phyloP scores from a whole-genome alignment of 2,797 vertebrate species.

The Melanotaenia trifasciata region DNA sequence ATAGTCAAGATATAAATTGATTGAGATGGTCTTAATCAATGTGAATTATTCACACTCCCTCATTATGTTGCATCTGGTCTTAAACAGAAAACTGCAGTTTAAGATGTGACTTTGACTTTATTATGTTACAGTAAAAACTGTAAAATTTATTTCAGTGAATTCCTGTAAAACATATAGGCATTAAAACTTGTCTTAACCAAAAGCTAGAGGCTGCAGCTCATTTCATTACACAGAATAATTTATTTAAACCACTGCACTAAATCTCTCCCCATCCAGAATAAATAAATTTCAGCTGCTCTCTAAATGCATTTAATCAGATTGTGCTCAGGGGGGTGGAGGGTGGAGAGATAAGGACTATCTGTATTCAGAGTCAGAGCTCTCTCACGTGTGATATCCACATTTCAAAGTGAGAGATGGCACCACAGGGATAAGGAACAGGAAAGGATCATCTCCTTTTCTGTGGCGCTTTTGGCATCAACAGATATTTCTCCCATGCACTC shows the following conservation, averaged over 20 bases:
- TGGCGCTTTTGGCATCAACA: slow-evolving; percentile 27
- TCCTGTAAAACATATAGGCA: slow-evolving; percentile 19
- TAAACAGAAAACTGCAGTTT: background rate
- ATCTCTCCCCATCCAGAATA: slow-evolving; percentile 35
- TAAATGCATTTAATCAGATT: slow-evolving; percentile 67
- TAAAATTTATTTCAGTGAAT: slow-evolving; percentile 2
- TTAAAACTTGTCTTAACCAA: slow-evolving; percentile 23
- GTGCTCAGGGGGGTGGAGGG: slow-evolving; percentile 12
- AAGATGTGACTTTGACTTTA: slow-evolving; percentile 15
- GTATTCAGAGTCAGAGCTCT: slow-evolving; percentile 35
- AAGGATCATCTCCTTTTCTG: slow-evolving; percentile 37
- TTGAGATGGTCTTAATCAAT: background rate
- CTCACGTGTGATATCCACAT: slow-evolving; percentile 28
- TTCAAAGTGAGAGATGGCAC: slow-evolving; percentile 30
- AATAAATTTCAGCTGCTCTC: slow-evolving; percentile 55
- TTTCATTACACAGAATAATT: slow-evolving; percentile 44
- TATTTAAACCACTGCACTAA: slow-evolving; percentile 38
- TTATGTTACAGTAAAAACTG: slow-evolving; percentile 2
- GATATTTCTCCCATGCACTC: slow-evolving; percentile 30
- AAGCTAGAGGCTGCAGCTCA: slow-evolving; percentile 42
- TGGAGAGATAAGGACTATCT: slow-evolving; percentile 41
- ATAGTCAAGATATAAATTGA: slow-evolving; percentile 2
- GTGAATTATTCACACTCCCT: background rate
- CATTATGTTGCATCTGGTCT: background rate
- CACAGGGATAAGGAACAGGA: slow-evolving; percentile 29